Conservation (phyloP, 2,797 vertebrate genomes). For the Poliocrania exsul region DNA sequence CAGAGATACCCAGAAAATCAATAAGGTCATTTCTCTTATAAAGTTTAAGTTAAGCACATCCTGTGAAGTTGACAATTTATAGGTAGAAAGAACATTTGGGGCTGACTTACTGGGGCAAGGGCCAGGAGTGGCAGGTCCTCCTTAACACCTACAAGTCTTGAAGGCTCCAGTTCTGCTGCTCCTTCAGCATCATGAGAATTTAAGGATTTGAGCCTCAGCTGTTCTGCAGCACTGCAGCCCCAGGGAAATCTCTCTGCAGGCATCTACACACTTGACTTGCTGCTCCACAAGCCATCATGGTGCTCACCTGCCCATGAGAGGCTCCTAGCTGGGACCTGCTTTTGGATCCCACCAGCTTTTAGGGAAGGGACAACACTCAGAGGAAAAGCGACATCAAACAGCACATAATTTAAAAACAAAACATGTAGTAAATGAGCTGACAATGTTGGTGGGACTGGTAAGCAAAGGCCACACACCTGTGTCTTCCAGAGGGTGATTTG, state of each 20-base stretch:
- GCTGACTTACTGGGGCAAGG: not conserved
- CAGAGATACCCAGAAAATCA: not conserved
- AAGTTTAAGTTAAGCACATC: not conserved
- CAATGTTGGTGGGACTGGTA: not conserved
- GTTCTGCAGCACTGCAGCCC: not conserved
- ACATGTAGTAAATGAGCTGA: not conserved
- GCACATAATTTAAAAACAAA: not conserved
- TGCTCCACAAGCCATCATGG: accelerated
- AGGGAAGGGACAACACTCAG: not conserved
- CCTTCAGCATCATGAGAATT: not conserved
- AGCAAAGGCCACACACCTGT: not conserved
- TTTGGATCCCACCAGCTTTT: not conserved
- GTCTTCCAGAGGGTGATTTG: constrained; percentile 5
- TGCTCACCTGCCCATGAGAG: not conserved
- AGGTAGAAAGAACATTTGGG: not conserved
- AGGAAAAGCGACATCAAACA: not conserved
- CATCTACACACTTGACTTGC: not conserved
- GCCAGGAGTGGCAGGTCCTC: not conserved
- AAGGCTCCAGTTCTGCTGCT: not conserved
- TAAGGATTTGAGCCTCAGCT: not conserved
- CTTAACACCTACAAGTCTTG: not conserved
- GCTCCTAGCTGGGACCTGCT: not conserved
- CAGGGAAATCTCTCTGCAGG: not conserved
- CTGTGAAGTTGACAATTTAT: not conserved
- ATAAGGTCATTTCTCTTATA: not conserved